Conservation (phyloP, 2,797 vertebrate species). For the Macropodus opercularis region DNA sequence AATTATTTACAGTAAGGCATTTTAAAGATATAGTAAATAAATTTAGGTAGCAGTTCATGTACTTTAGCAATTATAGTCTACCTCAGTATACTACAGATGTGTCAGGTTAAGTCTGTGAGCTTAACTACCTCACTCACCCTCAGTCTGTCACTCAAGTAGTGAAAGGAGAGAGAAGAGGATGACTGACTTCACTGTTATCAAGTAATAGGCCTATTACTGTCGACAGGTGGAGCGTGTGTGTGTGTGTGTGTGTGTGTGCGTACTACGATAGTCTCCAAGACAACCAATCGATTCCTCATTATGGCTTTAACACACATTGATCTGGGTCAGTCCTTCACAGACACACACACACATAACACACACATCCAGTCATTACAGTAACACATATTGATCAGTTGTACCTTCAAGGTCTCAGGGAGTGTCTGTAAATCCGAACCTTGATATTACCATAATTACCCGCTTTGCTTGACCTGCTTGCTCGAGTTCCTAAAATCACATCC, state of each 20-base stretch:
- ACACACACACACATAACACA: conserved; percentile 30
- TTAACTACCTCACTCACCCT: not conserved
- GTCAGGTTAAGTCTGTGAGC: not conserved
- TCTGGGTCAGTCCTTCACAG: conserved; percentile 69
- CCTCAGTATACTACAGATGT: not conserved
- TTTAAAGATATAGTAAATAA: too few relatives aligned
- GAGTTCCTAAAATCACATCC: conserved; percentile 15
- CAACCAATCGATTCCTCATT: conserved; percentile 77
- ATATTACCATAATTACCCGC: conserved; percentile 62
- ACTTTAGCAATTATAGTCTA: too few relatives aligned
- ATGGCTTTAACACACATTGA: conserved; percentile 78
- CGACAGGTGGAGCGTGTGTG: conserved; percentile 44
- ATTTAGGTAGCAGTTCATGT: too few relatives aligned
- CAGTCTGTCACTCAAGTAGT: conserved; percentile 40
- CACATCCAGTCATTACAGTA: conserved; percentile 50
- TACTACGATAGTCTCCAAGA: conserved; percentile 49
- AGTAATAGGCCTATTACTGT: conserved; percentile 63
- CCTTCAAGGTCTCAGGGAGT: conserved; percentile 57
- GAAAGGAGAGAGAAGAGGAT: conserved; percentile 49
- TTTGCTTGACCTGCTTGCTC: conserved; percentile 8
- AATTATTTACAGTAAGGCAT: too few relatives aligned
- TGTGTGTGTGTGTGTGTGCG: conserved; percentile 21
- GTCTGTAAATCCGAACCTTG: conserved; percentile 59
- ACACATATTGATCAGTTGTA: conserved; percentile 71
- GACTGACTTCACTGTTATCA: conserved; percentile 63